A percentile compares a stretch with the other conserved stretches of the same genome.
These are phyloP conservation scores for Aphelocoma californica DNA, from an alignment of 2,797 vertebrate genomes.

Conservation along the genomic window DNA sequence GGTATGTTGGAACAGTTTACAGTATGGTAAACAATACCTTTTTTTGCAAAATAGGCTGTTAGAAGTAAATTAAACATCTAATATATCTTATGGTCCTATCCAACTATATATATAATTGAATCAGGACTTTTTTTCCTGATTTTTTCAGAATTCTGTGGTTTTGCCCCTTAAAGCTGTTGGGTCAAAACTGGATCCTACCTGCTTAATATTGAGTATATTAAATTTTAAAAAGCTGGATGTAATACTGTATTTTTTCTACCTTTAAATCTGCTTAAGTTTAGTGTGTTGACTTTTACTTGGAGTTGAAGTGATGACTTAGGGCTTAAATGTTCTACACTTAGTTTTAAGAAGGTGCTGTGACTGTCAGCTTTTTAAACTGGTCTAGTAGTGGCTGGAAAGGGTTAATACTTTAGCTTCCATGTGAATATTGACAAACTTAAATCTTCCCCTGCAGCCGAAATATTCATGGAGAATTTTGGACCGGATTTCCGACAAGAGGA, in stretches of 20 bases:
- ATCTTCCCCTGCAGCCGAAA: constrained; percentile 75
- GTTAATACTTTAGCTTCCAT: background rate
- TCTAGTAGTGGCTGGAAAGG: background rate
- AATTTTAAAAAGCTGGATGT: background rate
- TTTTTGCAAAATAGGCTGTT: background rate
- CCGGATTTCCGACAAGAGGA: constrained; percentile 85
- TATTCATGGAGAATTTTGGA: constrained; percentile 95
- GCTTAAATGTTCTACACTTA: background rate
- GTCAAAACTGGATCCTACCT: background rate
- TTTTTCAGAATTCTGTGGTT: background rate
- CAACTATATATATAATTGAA: background rate
- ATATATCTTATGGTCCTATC: background rate
- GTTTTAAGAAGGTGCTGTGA: background rate
- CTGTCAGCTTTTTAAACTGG: background rate
- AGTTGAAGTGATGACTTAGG: background rate
- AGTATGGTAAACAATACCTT: background rate
- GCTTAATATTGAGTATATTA: background rate
- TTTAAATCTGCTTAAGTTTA: background rate
- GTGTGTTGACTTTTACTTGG: background rate
- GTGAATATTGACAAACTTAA: background rate
- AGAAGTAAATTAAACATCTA: background rate
- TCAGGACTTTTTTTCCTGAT: background rate
- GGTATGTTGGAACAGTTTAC: constrained; percentile 74
- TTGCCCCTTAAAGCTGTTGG: background rate
- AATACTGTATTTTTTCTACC: background rate